phyloP scores from a whole-genome alignment of 2,888 invertebrate genomes.

The Rhogogaster chlorosoma region DNA sequence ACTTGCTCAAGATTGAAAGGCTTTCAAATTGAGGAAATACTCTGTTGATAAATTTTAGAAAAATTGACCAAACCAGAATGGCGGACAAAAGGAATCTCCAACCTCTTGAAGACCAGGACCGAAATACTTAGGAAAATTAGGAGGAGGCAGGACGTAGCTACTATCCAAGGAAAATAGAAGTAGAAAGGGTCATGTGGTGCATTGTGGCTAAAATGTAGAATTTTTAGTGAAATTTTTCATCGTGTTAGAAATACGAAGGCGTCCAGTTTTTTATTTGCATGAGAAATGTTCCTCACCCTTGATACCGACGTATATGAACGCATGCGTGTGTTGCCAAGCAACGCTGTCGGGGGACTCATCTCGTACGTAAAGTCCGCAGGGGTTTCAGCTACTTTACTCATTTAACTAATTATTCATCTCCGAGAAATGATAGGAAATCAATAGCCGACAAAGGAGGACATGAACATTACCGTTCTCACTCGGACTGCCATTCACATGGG shows the following conservation, averaged over 20 bases:
- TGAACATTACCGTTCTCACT: not conserved
- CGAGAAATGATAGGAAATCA: conserved; percentile 57
- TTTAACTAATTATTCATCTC: conserved; percentile 66
- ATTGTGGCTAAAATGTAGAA: not conserved
- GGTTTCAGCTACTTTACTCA: conserved; percentile 73
- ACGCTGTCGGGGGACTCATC: conserved; percentile 58
- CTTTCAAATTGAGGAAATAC: not conserved
- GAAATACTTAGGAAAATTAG: not conserved
- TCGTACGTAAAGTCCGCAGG: conserved; percentile 59
- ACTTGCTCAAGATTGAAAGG: not conserved
- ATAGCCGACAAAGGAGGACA: conserved; percentile 20
- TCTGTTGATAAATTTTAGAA: not conserved
- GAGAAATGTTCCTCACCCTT: conserved; percentile 71
- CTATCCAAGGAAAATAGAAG: not conserved
- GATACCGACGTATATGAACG: conserved; percentile 55
- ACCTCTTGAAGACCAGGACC: not conserved
- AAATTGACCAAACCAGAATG: not conserved
- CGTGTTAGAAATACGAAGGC: conserved; percentile 51
- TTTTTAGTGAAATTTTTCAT: conserved; percentile 37
- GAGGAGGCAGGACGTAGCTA: not conserved
- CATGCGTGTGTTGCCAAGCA: conserved; percentile 73
- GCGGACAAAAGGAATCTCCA: not conserved
- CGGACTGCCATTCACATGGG: not conserved
- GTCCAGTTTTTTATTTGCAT: conserved; percentile 72
- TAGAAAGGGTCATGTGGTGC: not conserved